phyloP scores from a whole-genome alignment of 2,797 vertebrate species.

The Lagocephalus sceleratus region DNA sequence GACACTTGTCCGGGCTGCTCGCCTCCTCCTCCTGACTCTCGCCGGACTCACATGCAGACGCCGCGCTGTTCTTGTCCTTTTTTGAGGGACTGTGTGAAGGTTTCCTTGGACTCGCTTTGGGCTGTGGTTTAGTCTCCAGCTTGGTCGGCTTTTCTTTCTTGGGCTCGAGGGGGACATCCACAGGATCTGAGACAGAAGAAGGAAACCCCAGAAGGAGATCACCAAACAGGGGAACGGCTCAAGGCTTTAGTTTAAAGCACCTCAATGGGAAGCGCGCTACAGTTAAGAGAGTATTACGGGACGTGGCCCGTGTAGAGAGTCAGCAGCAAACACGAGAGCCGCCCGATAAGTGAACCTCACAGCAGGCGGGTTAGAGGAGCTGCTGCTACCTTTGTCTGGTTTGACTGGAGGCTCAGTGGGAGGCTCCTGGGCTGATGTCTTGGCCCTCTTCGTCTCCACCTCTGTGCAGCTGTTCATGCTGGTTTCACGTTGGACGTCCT shows the following conservation, averaged over 20 bases:
- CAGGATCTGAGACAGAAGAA: constrained; percentile 34
- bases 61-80: constrained; percentile 45
- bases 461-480: constrained; percentile 37
- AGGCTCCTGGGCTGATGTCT: constrained; percentile 42
- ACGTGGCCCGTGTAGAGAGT: no score
- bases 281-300: no score
- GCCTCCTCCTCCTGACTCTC: constrained; percentile 27
- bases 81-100: constrained; percentile 29
- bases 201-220: not conserved
- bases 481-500: constrained; percentile 47
- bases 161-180: constrained; percentile 31
- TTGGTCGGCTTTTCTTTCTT: constrained; percentile 45
- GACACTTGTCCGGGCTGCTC: constrained; percentile 10
- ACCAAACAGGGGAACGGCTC: no score
- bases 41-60: constrained; percentile 1
- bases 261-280: no score
- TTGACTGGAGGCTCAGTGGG: constrained; percentile 19
- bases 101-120: constrained; percentile 47
- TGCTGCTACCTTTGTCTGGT: constrained; percentile 51
- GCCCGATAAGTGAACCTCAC: no score
- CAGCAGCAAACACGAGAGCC: no score
- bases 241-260: no score
- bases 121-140: constrained; percentile 33
- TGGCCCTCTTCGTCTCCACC: constrained; percentile 61
- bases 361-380: no score